Percentiles rank a stretch among this genome's conserved stretches.
Conservation (phyloP, 1,140 invertebrate species). For the Drosophila cardini region DNA sequence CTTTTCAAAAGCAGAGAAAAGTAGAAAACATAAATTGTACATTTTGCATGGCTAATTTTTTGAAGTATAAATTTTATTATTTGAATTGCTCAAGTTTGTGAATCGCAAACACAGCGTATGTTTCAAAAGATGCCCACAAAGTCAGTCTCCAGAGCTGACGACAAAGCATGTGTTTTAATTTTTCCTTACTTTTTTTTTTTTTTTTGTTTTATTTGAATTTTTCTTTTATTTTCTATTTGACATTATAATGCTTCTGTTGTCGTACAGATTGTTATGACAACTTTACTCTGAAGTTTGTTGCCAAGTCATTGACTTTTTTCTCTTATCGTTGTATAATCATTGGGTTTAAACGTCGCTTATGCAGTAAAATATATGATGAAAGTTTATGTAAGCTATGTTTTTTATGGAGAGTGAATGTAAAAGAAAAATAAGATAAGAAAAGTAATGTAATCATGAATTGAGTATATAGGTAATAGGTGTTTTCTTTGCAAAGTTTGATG, state of each 20-base stretch:
- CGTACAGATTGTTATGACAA: constrained; percentile 25
- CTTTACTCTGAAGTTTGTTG: constrained; percentile 11
- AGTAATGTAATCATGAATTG: too few relatives aligned
- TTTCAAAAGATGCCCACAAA: constrained; percentile 8
- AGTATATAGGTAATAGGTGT: too few relatives aligned
- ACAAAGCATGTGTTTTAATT: constrained; percentile 24
- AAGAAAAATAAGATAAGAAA: too few relatives aligned
- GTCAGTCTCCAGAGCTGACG: constrained; percentile 17
- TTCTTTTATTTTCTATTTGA: constrained; percentile 10
- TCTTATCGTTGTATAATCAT: constrained; percentile 9
- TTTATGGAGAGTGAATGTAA: too few relatives aligned
- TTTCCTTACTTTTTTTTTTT: background rate
- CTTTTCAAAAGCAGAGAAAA: background rate
- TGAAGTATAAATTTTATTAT: constrained; percentile 3
- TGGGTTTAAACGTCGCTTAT: background rate
- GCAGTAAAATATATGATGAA: background rate
- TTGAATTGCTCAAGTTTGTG: constrained; percentile 8
- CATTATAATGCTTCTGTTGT: constrained; percentile 28
- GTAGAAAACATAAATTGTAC: background rate
- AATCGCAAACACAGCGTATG: constrained; percentile 7
- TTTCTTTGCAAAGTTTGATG: too few relatives aligned
- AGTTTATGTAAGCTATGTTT: constrained; percentile 3
- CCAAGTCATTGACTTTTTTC: constrained; percentile 3
- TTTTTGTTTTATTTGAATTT: too few relatives aligned
- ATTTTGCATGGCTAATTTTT: background rate